phyloP scores from a whole-genome alignment of 2,888 invertebrate genomes.

The Amphiduros pacificus region DNA sequence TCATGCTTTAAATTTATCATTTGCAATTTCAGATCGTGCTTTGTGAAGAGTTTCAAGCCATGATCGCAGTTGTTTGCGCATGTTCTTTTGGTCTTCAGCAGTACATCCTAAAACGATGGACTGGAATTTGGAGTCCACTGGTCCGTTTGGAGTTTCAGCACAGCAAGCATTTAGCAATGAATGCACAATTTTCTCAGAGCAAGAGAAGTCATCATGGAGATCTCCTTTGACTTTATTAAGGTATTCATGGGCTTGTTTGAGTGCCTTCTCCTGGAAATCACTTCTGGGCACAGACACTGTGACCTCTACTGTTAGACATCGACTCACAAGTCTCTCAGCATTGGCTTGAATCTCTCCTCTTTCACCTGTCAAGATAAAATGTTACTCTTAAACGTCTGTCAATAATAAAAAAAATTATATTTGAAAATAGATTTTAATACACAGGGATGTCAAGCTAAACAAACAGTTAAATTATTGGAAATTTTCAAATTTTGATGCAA shows the following conservation, averaged over 20 bases:
- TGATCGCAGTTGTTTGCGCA: neutral
- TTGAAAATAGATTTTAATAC: too few species aligned
- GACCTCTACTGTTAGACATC: constrained; percentile 58
- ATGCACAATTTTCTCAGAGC: neutral
- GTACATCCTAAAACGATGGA: constrained; percentile 57
- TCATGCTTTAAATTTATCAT: too few species aligned
- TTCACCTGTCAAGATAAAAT: too few species aligned
- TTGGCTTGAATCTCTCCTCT: constrained; percentile 59
- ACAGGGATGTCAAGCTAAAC: too few species aligned
- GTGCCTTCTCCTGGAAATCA: constrained; percentile 53
- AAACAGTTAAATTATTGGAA: too few species aligned
- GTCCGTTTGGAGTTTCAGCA: constrained; percentile 52
- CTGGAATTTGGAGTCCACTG: constrained; percentile 58
- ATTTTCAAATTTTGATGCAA: too few species aligned
- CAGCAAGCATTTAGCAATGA: constrained; percentile 34
- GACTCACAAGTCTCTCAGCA: constrained; percentile 53
- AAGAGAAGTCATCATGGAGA: neutral
- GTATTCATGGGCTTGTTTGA: constrained; percentile 45
- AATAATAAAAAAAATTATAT: too few species aligned
- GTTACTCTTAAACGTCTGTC: too few species aligned
- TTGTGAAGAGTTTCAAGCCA: neutral
- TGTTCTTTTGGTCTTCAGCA: constrained; percentile 60
- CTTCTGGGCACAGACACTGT: constrained; percentile 55
- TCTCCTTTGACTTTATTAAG: constrained; percentile 53
- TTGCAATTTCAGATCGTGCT: neutral